These are phyloP conservation scores for Anguilla megastoma DNA, from an alignment of 2,797 vertebrate species.

Conservation along the genomic window DNA sequence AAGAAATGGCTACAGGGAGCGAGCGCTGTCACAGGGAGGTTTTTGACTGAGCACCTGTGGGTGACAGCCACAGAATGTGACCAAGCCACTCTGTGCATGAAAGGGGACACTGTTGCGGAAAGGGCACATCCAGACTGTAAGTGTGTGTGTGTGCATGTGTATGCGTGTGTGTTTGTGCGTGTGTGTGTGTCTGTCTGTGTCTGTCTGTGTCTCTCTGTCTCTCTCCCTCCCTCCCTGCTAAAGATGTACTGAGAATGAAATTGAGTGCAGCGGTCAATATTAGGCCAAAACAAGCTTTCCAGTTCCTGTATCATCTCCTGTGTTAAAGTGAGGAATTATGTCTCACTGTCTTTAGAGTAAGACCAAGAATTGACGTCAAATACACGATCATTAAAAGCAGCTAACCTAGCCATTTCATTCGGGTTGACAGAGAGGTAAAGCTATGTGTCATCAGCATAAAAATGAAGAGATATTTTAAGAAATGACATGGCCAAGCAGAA, in stretches of 20 bases:
- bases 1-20: constrained; percentile 27
- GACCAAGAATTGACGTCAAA: no score
- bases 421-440: no score
- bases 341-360: constrained; percentile 7
- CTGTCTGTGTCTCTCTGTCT: not conserved
- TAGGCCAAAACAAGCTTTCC: not conserved
- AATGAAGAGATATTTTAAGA: no score
- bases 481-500: no score
- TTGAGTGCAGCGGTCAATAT: not conserved
- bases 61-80: constrained; percentile 41
- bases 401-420: no score
- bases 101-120: not conserved
- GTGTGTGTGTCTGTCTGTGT: not conserved
- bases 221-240: not conserved
- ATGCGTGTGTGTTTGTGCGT: not conserved
- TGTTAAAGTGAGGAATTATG: not conserved
- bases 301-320: not conserved
- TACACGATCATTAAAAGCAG: no score
- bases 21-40: constrained; percentile 28
- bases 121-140: not conserved
- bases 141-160: not conserved
- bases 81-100: constrained; percentile 3
- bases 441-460: no score
- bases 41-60: constrained; percentile 35
- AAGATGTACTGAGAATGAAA: not conserved